Evolutionary conservation across 2,888 invertebrate genomes (phyloP).

Genomic region (Leptinotarsa haldemani): DNA sequence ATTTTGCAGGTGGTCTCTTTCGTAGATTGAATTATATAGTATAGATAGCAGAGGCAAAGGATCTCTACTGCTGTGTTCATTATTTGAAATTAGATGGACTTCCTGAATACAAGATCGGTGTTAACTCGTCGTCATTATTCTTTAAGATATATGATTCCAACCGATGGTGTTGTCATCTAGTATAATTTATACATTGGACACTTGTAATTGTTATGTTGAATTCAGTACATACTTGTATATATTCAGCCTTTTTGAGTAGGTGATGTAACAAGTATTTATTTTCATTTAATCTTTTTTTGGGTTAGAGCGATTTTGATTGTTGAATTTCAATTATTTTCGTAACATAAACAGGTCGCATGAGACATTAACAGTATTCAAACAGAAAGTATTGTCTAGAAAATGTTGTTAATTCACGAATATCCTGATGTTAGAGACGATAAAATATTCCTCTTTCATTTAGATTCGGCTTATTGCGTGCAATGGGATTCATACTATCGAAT

Average conservation of each 20-base stretch:
- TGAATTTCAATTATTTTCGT: no score
- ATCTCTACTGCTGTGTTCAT: slow-evolving; percentile 17
- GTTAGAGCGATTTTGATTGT: no score
- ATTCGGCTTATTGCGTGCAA: no score
- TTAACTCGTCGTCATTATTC: slow-evolving; percentile 18
- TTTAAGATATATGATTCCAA: slow-evolving; percentile 23
- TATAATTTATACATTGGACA: slow-evolving; percentile 3
- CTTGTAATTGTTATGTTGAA: not conserved
- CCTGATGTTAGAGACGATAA: no score
- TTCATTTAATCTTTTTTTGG: no score
- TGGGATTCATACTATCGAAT: no score
- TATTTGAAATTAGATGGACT: slow-evolving; percentile 22
- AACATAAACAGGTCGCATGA: no score
- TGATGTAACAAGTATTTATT: no score
- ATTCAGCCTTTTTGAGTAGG: not conserved
- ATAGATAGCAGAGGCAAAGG: slow-evolving; percentile 7
- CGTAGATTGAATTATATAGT: slow-evolving; percentile 19
- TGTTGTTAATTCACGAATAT: no score
- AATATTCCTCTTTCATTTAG: no score
- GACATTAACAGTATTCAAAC: no score
- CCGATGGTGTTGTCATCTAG: slow-evolving; percentile 9
- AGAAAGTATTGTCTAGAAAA: no score
- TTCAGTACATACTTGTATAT: not conserved
- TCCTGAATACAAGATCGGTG: slow-evolving; percentile 19
- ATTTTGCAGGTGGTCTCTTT: slow-evolving; percentile 25